Evolutionary conservation across 1,140 invertebrate genomes (phyloP).

Genomic region (Araneus ventricosus): DNA sequence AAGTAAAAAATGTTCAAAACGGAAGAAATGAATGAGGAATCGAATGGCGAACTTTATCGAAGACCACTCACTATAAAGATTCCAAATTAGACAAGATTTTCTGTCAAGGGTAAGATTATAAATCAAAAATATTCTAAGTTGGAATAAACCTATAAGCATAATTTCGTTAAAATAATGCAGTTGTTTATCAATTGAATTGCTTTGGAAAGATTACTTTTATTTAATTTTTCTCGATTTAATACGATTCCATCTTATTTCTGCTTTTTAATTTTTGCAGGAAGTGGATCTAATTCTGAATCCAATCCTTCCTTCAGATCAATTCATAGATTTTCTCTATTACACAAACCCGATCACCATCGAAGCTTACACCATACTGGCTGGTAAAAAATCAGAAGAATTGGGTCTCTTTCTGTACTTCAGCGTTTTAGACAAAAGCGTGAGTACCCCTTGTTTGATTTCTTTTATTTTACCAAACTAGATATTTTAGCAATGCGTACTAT

Average conservation of each 20-base stretch:
- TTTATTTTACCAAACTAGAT: background rate
- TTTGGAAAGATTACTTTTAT: too few relatives aligned
- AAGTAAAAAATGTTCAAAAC: too few relatives aligned
- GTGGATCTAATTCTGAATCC: constrained; percentile 65
- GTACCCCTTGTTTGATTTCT: background rate
- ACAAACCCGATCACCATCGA: constrained; percentile 62
- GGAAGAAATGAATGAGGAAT: too few relatives aligned
- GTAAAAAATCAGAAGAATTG: constrained; percentile 33
- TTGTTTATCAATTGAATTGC: too few relatives aligned
- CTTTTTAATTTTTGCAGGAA: constrained; percentile 19
- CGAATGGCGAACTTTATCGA: too few relatives aligned
- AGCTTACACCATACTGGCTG: constrained; percentile 59
- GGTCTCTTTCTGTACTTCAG: constrained; percentile 61
- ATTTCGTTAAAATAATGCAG: too few relatives aligned
- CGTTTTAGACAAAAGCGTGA: constrained; percentile 55
- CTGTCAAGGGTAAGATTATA: too few relatives aligned
- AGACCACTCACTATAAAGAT: too few relatives aligned
- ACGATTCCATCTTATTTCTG: background rate
- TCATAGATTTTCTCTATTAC: constrained; percentile 34
- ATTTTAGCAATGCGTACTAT: background rate
- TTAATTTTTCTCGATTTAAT: too few relatives aligned
- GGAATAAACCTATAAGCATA: too few relatives aligned
- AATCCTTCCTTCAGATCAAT: constrained; percentile 12
- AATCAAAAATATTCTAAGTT: too few relatives aligned
- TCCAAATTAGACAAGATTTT: too few relatives aligned